A percentile compares a stretch with the other conserved stretches of the same genome.
These are phyloP conservation scores for Tangara arthus DNA, from an alignment of 2,797 vertebrate species.

Conservation along the genomic window DNA sequence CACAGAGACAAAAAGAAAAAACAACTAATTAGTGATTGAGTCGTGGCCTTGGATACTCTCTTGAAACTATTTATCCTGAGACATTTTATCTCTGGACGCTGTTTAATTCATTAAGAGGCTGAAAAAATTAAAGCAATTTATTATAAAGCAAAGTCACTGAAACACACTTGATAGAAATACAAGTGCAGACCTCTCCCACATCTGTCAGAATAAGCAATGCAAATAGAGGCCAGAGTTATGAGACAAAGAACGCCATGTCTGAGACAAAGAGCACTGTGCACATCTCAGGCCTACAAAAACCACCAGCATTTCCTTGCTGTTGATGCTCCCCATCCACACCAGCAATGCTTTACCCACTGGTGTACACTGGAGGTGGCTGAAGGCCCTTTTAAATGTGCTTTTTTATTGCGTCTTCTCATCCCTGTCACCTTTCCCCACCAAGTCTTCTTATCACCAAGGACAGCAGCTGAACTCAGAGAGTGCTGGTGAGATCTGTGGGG, in stretches of 20 bases:
- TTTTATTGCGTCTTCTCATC: background rate
- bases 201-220: background rate
- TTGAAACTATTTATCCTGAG: conserved; percentile 3
- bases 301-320: background rate
- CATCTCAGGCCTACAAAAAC: background rate
- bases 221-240: background rate
- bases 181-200: background rate
- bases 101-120: background rate
- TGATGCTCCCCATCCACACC: background rate
- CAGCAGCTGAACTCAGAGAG: rapidly evolving
- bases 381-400: background rate
- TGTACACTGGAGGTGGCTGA: background rate
- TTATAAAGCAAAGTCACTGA: background rate
- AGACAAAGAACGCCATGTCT: background rate
- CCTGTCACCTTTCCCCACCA: background rate
- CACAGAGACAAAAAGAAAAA: background rate
- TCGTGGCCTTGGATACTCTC: background rate
- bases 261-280: background rate
- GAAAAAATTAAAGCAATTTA: background rate
- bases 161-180: background rate
- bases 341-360: background rate
- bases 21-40: background rate
- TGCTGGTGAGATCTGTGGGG: background rate
- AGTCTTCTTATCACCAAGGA: background rate
- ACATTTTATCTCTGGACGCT: background rate